Percentiles rank a stretch among this genome's conserved stretches.
Conservation (phyloP, 2,113 vertebrate genomes). For the Ptilorrhoa leucosticta region DNA sequence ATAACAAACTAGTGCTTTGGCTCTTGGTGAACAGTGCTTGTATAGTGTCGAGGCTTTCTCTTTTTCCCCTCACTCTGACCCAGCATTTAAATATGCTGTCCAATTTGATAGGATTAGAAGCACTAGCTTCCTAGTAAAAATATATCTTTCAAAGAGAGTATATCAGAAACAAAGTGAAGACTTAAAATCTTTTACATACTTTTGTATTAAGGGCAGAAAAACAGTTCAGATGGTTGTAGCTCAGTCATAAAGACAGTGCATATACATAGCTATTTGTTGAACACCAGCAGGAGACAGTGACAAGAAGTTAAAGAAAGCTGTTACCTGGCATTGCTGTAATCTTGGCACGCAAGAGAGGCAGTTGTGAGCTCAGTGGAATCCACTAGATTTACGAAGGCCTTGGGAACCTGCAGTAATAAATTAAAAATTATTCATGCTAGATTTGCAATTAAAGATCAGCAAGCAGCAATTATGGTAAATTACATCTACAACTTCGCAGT, state of each 20-base stretch:
- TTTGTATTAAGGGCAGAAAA: background rate
- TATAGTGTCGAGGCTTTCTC: accelerated
- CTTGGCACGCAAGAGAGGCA: background rate
- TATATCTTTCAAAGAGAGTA: background rate
- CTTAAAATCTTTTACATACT: background rate
- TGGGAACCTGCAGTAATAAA: conserved; percentile 68
- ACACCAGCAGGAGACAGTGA: background rate
- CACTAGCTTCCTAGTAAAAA: background rate
- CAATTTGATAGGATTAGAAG: background rate
- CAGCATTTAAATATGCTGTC: background rate
- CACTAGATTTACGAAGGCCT: conserved; percentile 72
- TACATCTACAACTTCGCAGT: accelerated
- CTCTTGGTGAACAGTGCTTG: background rate
- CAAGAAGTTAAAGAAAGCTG: background rate
- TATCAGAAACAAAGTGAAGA: background rate
- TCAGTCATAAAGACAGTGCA: background rate
- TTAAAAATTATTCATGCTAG: background rate
- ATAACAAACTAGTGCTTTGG: background rate
- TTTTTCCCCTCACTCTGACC: background rate
- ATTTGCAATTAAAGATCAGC: background rate
- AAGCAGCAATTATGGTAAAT: background rate
- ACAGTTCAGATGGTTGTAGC: background rate
- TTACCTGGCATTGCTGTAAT: conserved; percentile 58
- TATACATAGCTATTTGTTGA: background rate
- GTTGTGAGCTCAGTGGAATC: conserved; percentile 51